Evolutionary conservation across 2,113 vertebrate genomes (phyloP).

Genomic region (Numida meleagris): DNA sequence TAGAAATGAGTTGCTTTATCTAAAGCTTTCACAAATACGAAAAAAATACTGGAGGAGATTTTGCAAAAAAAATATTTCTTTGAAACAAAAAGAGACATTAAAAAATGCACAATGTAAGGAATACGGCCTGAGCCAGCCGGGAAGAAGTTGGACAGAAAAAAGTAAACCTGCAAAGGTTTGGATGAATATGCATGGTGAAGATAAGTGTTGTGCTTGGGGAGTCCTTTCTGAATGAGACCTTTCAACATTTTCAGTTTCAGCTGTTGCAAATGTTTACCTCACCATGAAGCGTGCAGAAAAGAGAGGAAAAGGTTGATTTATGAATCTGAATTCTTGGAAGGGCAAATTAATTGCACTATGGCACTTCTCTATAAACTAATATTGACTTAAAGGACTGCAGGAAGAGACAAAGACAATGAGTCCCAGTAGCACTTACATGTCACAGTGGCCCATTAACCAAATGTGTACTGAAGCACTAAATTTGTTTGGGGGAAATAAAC

Average conservation of each 20-base stretch:
- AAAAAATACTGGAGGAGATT: not conserved
- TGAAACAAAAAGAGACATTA: not conserved
- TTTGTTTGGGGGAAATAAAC: conserved; percentile 8
- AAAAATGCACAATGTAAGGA: not conserved
- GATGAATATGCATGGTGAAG: conserved; percentile 58
- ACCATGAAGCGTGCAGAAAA: not conserved
- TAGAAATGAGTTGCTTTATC: not conserved
- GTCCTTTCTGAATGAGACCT: conserved; percentile 12
- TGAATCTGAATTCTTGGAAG: conserved; percentile 48
- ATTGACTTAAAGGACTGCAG: conserved; percentile 69
- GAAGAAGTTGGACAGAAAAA: conserved; percentile 5
- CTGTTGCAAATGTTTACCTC: conserved; percentile 35
- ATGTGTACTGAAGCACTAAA: conserved; percentile 67
- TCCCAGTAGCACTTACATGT: not conserved
- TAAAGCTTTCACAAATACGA: not conserved
- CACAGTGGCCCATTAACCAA: conserved; percentile 58
- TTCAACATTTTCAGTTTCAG: conserved; percentile 18
- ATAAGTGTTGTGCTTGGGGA: conserved; percentile 41
- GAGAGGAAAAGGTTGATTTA: conserved; percentile 44
- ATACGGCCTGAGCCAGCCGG: not conserved
- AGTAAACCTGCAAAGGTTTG: not conserved
- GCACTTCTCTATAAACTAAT: conserved; percentile 73
- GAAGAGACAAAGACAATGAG: conserved; percentile 62
- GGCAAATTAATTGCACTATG: conserved; percentile 52
- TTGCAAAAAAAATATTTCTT: not conserved